Percentiles rank a stretch among this genome's conserved stretches.
phyloP scores from a whole-genome alignment of 37 sponge, comb jelly and placozoan species.

The Hormiphora californensis region DNA sequence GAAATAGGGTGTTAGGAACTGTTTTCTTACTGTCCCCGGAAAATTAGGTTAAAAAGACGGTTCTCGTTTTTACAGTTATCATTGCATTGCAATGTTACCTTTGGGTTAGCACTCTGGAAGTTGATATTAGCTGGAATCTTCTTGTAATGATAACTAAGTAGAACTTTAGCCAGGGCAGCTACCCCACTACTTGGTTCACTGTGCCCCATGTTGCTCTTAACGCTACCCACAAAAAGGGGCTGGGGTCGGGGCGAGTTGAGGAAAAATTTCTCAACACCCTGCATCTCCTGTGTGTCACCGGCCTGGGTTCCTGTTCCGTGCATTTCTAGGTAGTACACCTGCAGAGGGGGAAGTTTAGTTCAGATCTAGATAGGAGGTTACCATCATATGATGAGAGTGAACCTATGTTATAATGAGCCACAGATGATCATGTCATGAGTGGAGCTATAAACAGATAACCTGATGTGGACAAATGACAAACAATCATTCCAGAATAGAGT shows the following conservation, averaged over 20 bases:
- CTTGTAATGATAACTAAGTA: background rate
- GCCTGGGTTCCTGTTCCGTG: conserved; percentile 60
- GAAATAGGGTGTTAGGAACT: background rate
- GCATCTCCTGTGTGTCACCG: conserved; percentile 54
- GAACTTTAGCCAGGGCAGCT: conserved; percentile 32
- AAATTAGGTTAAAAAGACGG: background rate
- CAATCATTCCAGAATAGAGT: no score
- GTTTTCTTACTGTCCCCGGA: background rate
- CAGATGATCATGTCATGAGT: no score
- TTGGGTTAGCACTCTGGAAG: conserved; percentile 56
- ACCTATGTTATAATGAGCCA: no score
- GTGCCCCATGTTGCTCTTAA: conserved; percentile 58
- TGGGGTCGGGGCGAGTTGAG: background rate
- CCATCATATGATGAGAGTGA: no score
- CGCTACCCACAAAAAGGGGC: conserved; percentile 52
- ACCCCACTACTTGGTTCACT: conserved; percentile 54
- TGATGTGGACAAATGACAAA: no score
- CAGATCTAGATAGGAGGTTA: no score
- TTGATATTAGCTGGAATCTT: conserved; percentile 54
- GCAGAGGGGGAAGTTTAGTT: no score
- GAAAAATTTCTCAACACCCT: conserved; percentile 51
- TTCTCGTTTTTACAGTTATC: no score
- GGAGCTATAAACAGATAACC: no score
- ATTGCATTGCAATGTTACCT: background rate
- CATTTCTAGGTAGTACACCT: conserved; percentile 54